These are phyloP conservation scores for Aptenodytes forsteri DNA, from an alignment of 2,113 vertebrate species.

Conservation along the genomic window DNA sequence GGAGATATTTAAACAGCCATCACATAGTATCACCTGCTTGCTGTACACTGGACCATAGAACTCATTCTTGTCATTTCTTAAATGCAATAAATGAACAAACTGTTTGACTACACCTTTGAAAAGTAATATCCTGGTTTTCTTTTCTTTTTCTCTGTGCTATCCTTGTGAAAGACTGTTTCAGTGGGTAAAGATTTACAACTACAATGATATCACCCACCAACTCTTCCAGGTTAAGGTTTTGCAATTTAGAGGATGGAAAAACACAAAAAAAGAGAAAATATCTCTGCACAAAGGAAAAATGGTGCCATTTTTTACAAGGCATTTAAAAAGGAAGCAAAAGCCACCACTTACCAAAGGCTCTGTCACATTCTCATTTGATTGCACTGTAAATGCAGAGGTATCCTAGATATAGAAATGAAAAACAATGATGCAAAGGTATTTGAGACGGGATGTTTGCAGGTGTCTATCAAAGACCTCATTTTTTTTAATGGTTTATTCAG, in stretches of 20 bases:
- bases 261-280: background rate
- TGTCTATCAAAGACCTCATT: background rate
- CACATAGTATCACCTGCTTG: background rate
- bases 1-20: background rate
- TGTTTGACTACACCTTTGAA: background rate
- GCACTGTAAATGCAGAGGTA: slow-evolving; percentile 77
- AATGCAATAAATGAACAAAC: background rate
- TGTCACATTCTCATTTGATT: slow-evolving; percentile 74
- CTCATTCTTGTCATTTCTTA: background rate
- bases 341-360: slow-evolving; percentile 83
- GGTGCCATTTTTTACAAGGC: background rate
- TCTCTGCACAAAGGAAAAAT: background rate
- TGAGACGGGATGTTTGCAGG: background rate
- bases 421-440: background rate
- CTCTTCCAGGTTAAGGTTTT: background rate
- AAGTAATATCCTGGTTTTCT: background rate
- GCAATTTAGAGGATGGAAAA: background rate
- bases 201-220: background rate
- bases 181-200: background rate
- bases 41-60: background rate
- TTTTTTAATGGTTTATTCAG: background rate
- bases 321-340: background rate
- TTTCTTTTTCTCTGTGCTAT: background rate
- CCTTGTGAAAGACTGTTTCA: background rate
- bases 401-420: slow-evolving; percentile 68